Percentiles rank a stretch among this genome's conserved stretches.
Evolutionary conservation across 1,140 invertebrate species (phyloP).

Genomic region (Drosophila pectinifera): DNA sequence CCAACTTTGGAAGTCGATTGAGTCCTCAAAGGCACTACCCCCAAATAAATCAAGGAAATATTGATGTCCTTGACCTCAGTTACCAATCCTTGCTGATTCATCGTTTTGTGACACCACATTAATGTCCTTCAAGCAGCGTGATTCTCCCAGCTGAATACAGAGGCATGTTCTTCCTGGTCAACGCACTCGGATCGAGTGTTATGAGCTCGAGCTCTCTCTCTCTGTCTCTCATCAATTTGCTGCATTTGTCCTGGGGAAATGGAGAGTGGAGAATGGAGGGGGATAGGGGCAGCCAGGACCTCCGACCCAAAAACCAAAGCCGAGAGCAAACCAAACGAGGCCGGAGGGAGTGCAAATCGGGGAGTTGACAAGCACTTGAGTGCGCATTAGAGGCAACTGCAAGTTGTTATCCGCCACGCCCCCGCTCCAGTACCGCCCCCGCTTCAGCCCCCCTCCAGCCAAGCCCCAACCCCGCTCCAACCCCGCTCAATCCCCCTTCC

Average conservation of each 20-base stretch:
- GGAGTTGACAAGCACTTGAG: slow-evolving; percentile 78
- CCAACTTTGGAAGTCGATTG: slow-evolving; percentile 1
- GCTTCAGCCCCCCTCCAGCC: no score
- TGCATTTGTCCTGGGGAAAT: slow-evolving; percentile 41
- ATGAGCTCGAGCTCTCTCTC: no score
- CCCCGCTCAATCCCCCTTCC: no score
- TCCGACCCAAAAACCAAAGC: slow-evolving; percentile 29
- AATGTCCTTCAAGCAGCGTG: no score
- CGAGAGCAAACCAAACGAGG: slow-evolving; percentile 38
- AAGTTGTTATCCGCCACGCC: slow-evolving; percentile 41
- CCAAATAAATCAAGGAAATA: no score
- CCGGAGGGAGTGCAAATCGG: no score
- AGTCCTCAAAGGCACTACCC: not conserved
- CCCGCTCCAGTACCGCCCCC: no score
- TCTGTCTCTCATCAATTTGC: slow-evolving; percentile 81
- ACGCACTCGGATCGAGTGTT: slow-evolving; percentile 24
- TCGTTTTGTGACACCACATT: no score
- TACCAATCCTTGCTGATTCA: no score
- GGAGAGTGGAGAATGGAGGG: not conserved
- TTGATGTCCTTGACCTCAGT: no score
- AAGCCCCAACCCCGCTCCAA: no score
- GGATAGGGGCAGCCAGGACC: not conserved
- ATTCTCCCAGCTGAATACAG: slow-evolving; percentile 8
- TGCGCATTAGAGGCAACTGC: slow-evolving; percentile 68
- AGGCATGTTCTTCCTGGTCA: slow-evolving; percentile 8